Base-by-base conservation (phyloP, 2,888 invertebrate genomes). In the Gortyna flavago region DNA sequence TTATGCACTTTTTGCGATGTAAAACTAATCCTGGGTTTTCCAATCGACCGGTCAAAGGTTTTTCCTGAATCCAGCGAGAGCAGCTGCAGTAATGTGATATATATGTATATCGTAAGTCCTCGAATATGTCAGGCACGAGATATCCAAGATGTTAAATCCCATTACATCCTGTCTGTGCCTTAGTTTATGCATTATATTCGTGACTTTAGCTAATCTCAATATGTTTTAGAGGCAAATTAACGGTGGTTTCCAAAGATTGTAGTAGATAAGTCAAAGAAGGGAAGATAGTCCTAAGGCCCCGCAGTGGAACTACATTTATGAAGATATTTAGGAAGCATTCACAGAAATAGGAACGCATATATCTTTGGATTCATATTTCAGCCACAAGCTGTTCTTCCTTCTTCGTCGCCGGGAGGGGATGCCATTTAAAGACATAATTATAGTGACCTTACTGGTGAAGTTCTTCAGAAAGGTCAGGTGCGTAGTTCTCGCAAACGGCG, bases 71-170 rank as follows among this genome's bases (percentile, higher is more conserved):
- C 41, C 13, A 68, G 61, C 1, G 5, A 16, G 13, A 44, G 13
- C 44, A 44, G 44, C 48, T 61, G 21, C 67, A 32, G 29, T 44
- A 32, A 77, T 59, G 3, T 29, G 35, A 16, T 65, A 64, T 54
- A n/a, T 25, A 25, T 54, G 11, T 25, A 25, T 25, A 21, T 51
- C 9, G 8, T 8, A 29, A 2, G 2, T 29, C 41, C 32, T 67
- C 3, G 25, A 38, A 4, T 32, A 25, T 9, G 16, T 51, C 51
- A 2, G 21, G 21, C 21, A 1, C 48, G 25, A 32, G 25, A 59
- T 59, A 32, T 21, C 25, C 29, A 77, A 67, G 48, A 48, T 38
- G n/a, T 67, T 48, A 48, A 67, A 77, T 48, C 44, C 18, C 16
- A 18, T 21, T 6, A 66, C 48, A 66, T 59, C 25, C 35, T 59